These are phyloP conservation scores for Bolborhynchus lineola DNA, from an alignment of 2,113 vertebrate genomes.

Conservation along the genomic window DNA sequence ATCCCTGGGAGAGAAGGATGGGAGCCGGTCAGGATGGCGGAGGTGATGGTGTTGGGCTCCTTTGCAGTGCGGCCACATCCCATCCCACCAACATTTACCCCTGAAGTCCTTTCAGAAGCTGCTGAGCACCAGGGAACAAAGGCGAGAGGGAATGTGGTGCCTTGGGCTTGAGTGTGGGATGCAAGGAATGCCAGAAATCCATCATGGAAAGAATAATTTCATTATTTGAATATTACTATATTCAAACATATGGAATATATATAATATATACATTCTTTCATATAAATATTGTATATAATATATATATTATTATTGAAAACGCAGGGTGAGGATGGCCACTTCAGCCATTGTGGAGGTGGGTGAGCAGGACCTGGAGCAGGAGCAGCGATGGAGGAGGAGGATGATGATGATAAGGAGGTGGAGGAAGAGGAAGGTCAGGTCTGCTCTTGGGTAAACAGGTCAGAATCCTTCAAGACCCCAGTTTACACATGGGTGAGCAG, in stretches of 20 bases:
- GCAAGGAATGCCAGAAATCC: not conserved
- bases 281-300: too few relatives aligned
- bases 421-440: not conserved
- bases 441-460: not conserved
- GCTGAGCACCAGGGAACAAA: not conserved
- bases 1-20: too few relatives aligned
- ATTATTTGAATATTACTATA: not conserved
- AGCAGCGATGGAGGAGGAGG: not conserved
- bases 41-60: too few relatives aligned
- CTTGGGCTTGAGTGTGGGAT: not conserved
- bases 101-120: not conserved
- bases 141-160: too few relatives aligned
- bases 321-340: accelerated
- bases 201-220: not conserved
- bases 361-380: not conserved
- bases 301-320: not conserved
- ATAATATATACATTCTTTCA: too few relatives aligned
- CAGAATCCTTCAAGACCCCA: not conserved
- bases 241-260: not conserved
- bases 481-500: not conserved
- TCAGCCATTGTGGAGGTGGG: not conserved
- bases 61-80: not conserved
- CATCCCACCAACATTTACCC: not conserved
- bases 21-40: not conserved
- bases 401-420: not conserved